A percentile compares a stretch with the other conserved stretches of the same genome.
Evolutionary conservation across 2,113 vertebrate species (phyloP).

Genomic region (Cinclus mexicanus): DNA sequence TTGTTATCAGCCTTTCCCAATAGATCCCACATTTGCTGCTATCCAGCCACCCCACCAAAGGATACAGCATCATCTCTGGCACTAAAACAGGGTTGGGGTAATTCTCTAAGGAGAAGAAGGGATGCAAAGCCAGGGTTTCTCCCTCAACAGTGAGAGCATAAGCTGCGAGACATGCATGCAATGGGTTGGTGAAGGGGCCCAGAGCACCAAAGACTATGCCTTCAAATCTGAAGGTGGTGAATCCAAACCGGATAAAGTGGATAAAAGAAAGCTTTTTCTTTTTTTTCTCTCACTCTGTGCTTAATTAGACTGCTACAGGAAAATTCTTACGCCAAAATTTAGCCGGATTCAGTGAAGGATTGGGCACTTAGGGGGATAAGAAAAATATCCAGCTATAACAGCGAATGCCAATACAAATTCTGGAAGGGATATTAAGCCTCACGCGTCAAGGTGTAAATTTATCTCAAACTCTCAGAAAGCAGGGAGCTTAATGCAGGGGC

Average conservation of each 20-base stretch:
- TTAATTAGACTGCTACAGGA: conserved; percentile 62
- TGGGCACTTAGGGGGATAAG: conserved; percentile 2
- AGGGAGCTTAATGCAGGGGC: background rate
- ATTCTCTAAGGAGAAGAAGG: background rate
- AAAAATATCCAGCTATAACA: conserved; percentile 50
- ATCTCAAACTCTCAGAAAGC: background rate
- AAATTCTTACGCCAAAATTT: conserved; percentile 39
- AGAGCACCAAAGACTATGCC: background rate
- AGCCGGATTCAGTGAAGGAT: conserved; percentile 2
- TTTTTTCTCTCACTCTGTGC: background rate
- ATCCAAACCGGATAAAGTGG: conserved; percentile 24
- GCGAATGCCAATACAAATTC: conserved; percentile 38
- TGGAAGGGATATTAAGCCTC: conserved; percentile 57
- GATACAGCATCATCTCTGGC: background rate
- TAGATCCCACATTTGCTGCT: accelerated
- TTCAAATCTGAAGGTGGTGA: background rate
- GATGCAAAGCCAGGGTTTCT: background rate
- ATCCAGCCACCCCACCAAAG: accelerated
- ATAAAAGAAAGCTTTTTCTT: background rate
- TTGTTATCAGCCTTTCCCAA: background rate
- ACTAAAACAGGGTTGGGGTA: background rate
- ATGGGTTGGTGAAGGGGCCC: accelerated
- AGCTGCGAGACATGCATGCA: background rate
- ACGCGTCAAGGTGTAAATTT: conserved; percentile 46
- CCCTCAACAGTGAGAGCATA: background rate